Evolutionary conservation across 2,797 vertebrate species (phyloP).

Genomic region (Clarias platycephalus): DNA sequence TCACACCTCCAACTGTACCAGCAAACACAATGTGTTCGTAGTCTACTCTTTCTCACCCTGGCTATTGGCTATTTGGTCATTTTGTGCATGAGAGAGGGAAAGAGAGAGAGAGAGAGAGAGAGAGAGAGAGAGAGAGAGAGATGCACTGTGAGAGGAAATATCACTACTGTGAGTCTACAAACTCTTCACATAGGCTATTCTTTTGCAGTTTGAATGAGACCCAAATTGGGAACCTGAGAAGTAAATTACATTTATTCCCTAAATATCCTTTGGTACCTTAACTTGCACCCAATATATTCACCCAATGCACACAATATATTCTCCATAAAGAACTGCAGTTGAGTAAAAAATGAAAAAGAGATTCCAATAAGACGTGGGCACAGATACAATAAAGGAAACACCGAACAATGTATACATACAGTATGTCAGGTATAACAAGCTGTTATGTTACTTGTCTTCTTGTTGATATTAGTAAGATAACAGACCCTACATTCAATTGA

Average conservation of each 20-base stretch:
- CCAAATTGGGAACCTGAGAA: conserved; percentile 3
- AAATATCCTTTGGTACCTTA: conserved; percentile 15
- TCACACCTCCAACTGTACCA: background rate
- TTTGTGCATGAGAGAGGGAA: too few relatives aligned
- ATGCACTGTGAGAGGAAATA: background rate
- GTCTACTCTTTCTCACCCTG: background rate
- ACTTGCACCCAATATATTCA: background rate
- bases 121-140: too few relatives aligned
- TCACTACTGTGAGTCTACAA: background rate
- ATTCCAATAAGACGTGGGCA: conserved; percentile 14
- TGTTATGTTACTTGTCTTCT: conserved; percentile 12
- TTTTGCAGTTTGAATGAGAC: conserved; percentile 8
- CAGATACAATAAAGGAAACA: background rate
- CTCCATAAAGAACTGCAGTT: background rate
- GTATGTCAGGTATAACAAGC: conserved; percentile 22
- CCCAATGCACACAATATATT: background rate
- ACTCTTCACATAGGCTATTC: background rate
- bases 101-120: too few relatives aligned
- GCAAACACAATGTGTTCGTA: background rate
- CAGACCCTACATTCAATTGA: conserved; percentile 27
- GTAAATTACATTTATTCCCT: conserved; percentile 18
- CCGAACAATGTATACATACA: conserved; percentile 12
- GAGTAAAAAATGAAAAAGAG: conserved; percentile 20
- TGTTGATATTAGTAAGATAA: conserved; percentile 36
- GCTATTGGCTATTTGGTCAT: background rate